These are phyloP conservation scores for Halisarca cf. caerulea DNA, from an alignment of 37 sponge, comb jelly and placozoan species.

Conservation along the genomic window DNA sequence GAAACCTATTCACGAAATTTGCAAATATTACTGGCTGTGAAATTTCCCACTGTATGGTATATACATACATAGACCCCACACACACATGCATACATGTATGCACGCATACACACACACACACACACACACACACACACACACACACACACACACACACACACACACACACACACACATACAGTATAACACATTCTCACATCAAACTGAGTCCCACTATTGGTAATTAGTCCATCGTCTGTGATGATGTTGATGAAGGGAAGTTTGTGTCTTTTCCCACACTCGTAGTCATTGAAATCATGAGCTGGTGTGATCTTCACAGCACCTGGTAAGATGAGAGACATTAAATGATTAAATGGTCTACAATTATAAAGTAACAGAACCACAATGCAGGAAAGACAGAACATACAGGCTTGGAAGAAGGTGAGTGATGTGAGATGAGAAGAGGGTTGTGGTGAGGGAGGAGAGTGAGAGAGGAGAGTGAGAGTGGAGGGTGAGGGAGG, in stretches of 20 bases:
- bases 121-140: neutral
- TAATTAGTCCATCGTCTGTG: conserved; percentile 89
- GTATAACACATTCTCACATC: conserved; percentile 37
- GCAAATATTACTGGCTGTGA: too few species aligned
- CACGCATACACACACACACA: neutral
- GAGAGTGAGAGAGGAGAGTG: too few species aligned
- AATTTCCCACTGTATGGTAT: too few species aligned
- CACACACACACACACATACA: conserved; percentile 10
- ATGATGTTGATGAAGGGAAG: conserved; percentile 93
- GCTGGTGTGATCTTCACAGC: conserved; percentile 99
- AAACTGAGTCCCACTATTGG: conserved; percentile 72
- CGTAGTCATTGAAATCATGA: conserved; percentile 98
- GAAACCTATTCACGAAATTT: neutral
- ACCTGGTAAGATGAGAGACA: too few species aligned
- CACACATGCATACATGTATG: neutral
- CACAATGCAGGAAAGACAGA: too few species aligned
- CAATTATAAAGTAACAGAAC: too few species aligned
- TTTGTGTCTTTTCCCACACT: conserved; percentile 87
- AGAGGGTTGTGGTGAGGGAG: too few species aligned
- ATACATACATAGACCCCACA: too few species aligned
- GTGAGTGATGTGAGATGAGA: too few species aligned
- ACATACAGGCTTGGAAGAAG: too few species aligned
- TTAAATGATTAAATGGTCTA: too few species aligned
- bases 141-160: neutral
- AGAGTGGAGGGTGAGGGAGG: too few species aligned